These are phyloP conservation scores for Dione juno DNA, from an alignment of 2,888 invertebrate genomes.

Conservation along the genomic window DNA sequence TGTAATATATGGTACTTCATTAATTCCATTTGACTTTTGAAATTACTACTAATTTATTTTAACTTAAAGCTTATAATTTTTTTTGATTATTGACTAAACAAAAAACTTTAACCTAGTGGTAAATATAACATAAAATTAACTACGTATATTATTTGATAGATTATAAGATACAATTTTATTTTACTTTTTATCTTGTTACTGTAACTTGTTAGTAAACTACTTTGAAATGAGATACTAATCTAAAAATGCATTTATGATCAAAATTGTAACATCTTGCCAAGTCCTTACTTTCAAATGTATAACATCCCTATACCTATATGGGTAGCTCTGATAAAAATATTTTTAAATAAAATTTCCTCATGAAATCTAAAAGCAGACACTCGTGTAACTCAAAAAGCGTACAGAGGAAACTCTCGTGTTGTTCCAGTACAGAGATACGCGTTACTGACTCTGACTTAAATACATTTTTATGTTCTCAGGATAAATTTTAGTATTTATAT, in stretches of 20 bases:
- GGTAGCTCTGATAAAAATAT: background rate
- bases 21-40: too few relatives aligned
- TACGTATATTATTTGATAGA: too few relatives aligned
- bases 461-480: constrained; percentile 2
- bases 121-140: too few relatives aligned
- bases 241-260: background rate
- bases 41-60: too few relatives aligned
- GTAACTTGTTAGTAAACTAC: background rate
- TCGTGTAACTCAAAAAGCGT: constrained; percentile 35
- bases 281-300: background rate
- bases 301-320: background rate
- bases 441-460: constrained; percentile 12
- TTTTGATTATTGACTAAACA: too few relatives aligned
- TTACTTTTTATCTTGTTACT: too few relatives aligned
- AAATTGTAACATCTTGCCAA: background rate
- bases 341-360: constrained; percentile 30
- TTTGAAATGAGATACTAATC: background rate
- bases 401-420: constrained; percentile 37
- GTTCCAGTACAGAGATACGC: constrained; percentile 27
- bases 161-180: too few relatives aligned
- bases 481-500: too few relatives aligned
- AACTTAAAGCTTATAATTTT: too few relatives aligned
- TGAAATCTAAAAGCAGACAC: constrained; percentile 36
- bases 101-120: too few relatives aligned
- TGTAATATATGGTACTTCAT: too few relatives aligned